Percentiles rank a stretch among this genome's conserved stretches.
Conservation (phyloP, 2,888 invertebrate genomes). For the Eristalis intricaria region DNA sequence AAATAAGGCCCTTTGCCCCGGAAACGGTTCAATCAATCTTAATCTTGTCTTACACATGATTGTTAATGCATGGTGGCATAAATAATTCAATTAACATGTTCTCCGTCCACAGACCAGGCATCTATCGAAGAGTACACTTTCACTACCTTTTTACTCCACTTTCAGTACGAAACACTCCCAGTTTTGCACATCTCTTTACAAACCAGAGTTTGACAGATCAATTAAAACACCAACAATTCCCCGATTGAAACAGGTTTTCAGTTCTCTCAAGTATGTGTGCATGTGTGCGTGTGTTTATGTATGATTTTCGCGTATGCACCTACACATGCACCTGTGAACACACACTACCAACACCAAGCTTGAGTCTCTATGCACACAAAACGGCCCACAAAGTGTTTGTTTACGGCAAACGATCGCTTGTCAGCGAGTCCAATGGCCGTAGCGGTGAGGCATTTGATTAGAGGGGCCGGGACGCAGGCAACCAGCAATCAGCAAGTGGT, state of each 20-base stretch:
- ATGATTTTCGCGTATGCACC: constrained; percentile 51
- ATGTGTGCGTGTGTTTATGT: constrained; percentile 9
- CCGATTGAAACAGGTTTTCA: constrained; percentile 65
- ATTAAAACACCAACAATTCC: constrained; percentile 65
- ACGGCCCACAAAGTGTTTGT: constrained; percentile 59
- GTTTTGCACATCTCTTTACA: constrained; percentile 25
- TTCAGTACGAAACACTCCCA: constrained; percentile 44
- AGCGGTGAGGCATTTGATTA: constrained; percentile 40
- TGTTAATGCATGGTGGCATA: no score
- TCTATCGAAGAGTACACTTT: background rate
- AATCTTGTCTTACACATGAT: no score
- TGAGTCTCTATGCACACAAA: background rate
- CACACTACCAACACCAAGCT: background rate
- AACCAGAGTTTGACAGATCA: constrained; percentile 70
- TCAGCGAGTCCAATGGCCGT: constrained; percentile 47
- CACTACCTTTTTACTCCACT: background rate
- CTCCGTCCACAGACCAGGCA: background rate
- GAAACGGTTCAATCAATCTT: no score
- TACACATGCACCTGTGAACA: background rate
- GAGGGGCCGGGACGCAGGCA: constrained; percentile 25
- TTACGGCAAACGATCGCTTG: constrained; percentile 68
- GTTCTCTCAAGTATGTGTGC: constrained; percentile 16
- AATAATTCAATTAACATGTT: no score
- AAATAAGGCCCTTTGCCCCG: no score
- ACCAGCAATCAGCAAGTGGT: constrained; percentile 56